Evolutionary conservation across 2,797 vertebrate genomes (phyloP).

Genomic region (Sebastes cheni): DNA sequence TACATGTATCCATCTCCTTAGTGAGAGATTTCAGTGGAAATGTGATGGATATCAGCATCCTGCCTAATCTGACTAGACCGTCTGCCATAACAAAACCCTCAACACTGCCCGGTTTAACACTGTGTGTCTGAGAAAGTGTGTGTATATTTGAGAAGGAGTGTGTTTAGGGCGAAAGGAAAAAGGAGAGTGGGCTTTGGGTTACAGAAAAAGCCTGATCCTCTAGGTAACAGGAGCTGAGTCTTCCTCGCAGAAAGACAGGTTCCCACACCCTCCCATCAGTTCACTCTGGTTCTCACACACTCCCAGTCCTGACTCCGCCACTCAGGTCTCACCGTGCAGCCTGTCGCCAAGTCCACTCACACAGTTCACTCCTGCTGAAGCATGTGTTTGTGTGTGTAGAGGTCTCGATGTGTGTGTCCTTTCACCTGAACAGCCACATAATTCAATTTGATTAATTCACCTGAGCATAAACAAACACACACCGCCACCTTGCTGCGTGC

Average conservation of each 20-base stretch:
- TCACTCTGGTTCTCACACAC: conserved; percentile 60
- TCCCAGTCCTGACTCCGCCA: conserved; percentile 9
- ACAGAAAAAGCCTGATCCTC: conserved; percentile 33
- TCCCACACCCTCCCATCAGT: conserved; percentile 73
- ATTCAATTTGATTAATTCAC: neutral
- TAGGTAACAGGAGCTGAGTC: conserved; percentile 55
- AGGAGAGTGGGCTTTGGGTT: conserved; percentile 50
- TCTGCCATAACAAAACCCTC: conserved; percentile 39
- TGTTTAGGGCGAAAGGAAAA: conserved; percentile 32
- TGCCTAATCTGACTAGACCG: neutral
- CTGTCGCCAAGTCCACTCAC: neutral
- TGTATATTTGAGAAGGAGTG: conserved; percentile 23
- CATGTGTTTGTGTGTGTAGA: rapidly evolving
- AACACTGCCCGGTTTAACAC: conserved; percentile 31
- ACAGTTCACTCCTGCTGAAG: neutral
- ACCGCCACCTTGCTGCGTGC: neutral
- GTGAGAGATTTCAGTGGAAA: neutral
- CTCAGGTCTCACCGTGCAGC: conserved; percentile 31
- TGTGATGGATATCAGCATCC: conserved; percentile 10
- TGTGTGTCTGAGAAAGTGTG: conserved; percentile 43
- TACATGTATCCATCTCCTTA: neutral
- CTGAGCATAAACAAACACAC: neutral
- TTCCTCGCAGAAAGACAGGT: conserved; percentile 60
- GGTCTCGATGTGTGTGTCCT: neutral
- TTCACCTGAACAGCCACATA: neutral